Conservation (phyloP, 2,113 vertebrate genomes). For the Indri indri region DNA sequence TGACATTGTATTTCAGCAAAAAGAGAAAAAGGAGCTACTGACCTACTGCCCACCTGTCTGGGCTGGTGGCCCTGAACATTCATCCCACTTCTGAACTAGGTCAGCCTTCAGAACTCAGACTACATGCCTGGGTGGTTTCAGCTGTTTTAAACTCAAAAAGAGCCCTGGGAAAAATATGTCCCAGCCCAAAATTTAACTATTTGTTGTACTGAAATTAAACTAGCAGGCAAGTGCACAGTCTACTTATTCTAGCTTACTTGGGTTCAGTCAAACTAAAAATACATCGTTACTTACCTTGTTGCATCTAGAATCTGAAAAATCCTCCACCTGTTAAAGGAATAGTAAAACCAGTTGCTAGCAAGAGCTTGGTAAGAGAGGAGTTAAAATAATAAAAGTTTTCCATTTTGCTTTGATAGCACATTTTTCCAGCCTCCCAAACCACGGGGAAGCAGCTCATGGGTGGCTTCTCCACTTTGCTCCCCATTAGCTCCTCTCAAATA, state of each 20-base stretch:
- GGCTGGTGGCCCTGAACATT: not conserved
- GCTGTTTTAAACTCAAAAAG: not conserved
- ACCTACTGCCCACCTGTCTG: not conserved
- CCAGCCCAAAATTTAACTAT: not conserved
- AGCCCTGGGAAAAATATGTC: not conserved
- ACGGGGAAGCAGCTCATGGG: not conserved
- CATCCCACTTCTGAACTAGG: not conserved
- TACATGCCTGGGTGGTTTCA: not conserved
- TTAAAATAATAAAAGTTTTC: conserved; percentile 24
- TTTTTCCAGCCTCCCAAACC: conserved; percentile 16
- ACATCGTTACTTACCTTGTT: conserved; percentile 62
- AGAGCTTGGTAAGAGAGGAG: conserved; percentile 55
- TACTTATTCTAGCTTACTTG: not conserved
- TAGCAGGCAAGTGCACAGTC: not conserved
- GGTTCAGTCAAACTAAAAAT: conserved; percentile 50
- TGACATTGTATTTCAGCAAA: not conserved
- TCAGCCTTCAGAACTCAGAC: not conserved
- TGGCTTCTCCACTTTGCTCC: not conserved
- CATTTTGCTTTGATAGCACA: not conserved
- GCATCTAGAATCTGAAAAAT: conserved; percentile 75
- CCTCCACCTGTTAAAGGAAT: conserved; percentile 78
- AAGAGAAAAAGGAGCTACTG: not conserved
- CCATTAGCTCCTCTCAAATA: not conserved
- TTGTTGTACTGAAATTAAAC: conserved; percentile 17
- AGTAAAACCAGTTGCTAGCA: conserved; percentile 74